Evolutionary conservation across 2,113 vertebrate genomes (phyloP).

Genomic region (Ptyas mucosa): DNA sequence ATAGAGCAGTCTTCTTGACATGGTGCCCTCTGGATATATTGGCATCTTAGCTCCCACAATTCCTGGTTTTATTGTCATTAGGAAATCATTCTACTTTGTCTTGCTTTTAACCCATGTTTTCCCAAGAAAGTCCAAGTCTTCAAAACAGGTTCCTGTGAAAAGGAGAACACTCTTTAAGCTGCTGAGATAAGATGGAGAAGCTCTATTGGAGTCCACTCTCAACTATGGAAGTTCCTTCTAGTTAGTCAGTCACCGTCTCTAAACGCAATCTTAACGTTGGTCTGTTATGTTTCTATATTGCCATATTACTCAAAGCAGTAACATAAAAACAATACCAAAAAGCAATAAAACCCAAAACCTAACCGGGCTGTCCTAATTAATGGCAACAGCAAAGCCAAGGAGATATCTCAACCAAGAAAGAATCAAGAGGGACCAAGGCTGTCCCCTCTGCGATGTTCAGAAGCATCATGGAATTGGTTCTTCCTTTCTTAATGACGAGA

Average conservation of each 20-base stretch:
- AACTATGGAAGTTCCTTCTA: not conserved
- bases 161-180: not conserved
- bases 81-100: not conserved
- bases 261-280: not conserved
- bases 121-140: not conserved
- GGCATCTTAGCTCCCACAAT: not conserved
- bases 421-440: not conserved
- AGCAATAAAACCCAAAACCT: not conserved
- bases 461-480: not conserved
- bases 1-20: not conserved
- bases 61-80: not conserved
- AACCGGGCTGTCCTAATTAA: not conserved
- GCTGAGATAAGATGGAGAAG: not conserved
- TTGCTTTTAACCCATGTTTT: not conserved
- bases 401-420: not conserved
- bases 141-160: not conserved
- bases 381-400: not conserved
- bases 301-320: not conserved
- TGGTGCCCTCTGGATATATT: not conserved
- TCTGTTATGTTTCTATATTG: not conserved
- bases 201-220: not conserved
- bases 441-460: not conserved
- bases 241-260: not conserved
- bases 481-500: not conserved
- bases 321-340: not conserved